These are phyloP conservation scores for Drosophila persimilis DNA, from an alignment of 1,140 invertebrate species.

Conservation along the genomic window DNA sequence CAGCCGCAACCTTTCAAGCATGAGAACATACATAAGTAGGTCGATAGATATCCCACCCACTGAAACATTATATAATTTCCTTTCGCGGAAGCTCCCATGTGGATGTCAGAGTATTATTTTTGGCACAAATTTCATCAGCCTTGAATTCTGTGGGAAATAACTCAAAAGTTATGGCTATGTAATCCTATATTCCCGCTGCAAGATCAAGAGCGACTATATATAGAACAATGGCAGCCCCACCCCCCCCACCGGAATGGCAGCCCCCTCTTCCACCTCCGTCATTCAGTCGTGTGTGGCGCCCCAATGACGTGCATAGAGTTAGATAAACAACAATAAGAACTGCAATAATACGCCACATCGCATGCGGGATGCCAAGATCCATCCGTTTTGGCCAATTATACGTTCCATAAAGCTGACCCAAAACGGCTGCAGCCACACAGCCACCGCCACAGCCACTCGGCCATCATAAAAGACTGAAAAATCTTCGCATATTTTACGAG, in stretches of 20 bases:
- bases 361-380: constrained; percentile 64
- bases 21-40: too few species aligned
- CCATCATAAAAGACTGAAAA: constrained; percentile 34
- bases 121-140: constrained; percentile 25
- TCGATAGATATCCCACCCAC: too few species aligned
- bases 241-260: background rate
- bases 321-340: constrained; percentile 73
- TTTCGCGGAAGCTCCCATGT: constrained; percentile 14
- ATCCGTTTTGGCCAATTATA: constrained; percentile 68
- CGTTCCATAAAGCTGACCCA: constrained; percentile 71
- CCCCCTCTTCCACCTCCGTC: background rate
- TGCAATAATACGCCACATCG: constrained; percentile 69
- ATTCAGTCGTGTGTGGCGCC: constrained; percentile 54
- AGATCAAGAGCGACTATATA: constrained; percentile 67
- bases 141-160: constrained; percentile 50
- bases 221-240: constrained; percentile 36
- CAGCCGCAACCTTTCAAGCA: too few species aligned
- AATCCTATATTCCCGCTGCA: constrained; percentile 34
- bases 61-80: constrained; percentile 42
- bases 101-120: constrained; percentile 19
- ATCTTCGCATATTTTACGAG: constrained; percentile 76
- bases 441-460: constrained; percentile 10
- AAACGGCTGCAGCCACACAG: constrained; percentile 10
- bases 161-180: constrained; percentile 24
- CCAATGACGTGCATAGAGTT: constrained; percentile 52